phyloP scores from a whole-genome alignment of 2,797 vertebrate genomes.

The Liasis olivaceus region DNA sequence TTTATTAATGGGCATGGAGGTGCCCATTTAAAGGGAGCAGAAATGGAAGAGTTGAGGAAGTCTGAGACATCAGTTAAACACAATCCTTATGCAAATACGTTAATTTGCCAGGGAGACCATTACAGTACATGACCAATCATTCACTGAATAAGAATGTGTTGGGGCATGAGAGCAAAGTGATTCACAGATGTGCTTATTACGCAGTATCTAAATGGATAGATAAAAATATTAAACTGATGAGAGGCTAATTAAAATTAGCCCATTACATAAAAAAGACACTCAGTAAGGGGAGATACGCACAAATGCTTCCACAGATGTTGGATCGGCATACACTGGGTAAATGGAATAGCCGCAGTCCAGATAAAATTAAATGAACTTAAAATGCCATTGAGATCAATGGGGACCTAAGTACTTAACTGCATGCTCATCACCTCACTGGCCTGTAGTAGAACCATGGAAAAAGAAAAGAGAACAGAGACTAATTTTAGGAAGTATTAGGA shows the following conservation, averaged over 20 bases:
- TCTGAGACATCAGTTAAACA: slow-evolving; percentile 44
- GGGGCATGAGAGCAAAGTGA: slow-evolving; percentile 47
- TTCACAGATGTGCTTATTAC: slow-evolving; percentile 60
- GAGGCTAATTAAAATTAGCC: slow-evolving; percentile 58
- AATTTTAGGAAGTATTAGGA: neutral
- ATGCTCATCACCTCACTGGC: neutral
- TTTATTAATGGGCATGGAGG: slow-evolving; percentile 52
- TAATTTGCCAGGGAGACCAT: slow-evolving; percentile 59
- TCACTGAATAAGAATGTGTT: slow-evolving; percentile 47
- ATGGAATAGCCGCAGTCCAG: slow-evolving; percentile 5
- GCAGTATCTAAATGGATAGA: slow-evolving; percentile 56
- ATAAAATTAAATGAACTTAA: slow-evolving; percentile 44
- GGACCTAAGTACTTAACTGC: neutral
- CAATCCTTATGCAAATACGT: slow-evolving; percentile 50
- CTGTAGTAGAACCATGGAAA: neutral
- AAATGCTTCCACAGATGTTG: neutral
- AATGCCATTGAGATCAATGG: neutral
- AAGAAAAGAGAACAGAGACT: neutral
- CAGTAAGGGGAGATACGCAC: slow-evolving; percentile 31
- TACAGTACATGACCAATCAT: slow-evolving; percentile 52
- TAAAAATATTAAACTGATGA: slow-evolving; percentile 60
- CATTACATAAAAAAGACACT: slow-evolving; percentile 58
- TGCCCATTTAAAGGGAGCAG: slow-evolving; percentile 42
- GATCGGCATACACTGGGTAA: neutral
- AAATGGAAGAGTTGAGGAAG: slow-evolving; percentile 49